These are phyloP conservation scores for Agelastica alni DNA, from an alignment of 2,888 invertebrate genomes.

Conservation along the genomic window DNA sequence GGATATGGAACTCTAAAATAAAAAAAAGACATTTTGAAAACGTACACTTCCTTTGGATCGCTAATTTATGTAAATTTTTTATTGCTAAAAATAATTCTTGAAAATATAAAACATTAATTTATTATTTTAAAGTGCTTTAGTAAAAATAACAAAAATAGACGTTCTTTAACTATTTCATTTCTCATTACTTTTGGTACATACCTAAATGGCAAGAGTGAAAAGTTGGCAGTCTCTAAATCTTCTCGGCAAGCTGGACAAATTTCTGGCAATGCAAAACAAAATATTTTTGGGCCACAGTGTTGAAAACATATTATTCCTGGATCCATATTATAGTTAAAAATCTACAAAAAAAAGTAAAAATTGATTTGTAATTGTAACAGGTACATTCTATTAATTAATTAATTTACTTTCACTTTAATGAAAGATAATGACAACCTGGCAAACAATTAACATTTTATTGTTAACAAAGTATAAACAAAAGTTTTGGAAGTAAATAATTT, in stretches of 20 bases:
- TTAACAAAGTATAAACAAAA: no score
- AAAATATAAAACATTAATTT: no score
- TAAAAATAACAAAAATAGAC: no score
- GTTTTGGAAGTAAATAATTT: no score
- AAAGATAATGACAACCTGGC: neutral
- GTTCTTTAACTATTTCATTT: no score
- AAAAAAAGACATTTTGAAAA: no score
- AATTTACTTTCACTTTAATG: neutral
- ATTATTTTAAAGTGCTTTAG: no score
- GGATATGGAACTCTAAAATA: conserved; percentile 79
- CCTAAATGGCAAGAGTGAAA: conserved; percentile 78
- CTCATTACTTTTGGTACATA: no score
- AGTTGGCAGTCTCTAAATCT: conserved; percentile 61
- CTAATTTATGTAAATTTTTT: no score
- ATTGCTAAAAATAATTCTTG: no score
- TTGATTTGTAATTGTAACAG: neutral
- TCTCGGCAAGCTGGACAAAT: conserved; percentile 78
- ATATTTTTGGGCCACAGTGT: conserved; percentile 83
- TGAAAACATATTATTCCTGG: conserved; percentile 88
- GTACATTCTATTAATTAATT: neutral
- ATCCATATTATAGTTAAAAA: conserved; percentile 60
- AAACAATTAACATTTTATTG: no score
- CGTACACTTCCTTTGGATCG: no score
- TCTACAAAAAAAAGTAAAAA: neutral
- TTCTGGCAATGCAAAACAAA: conserved; percentile 79